A percentile compares a stretch with the other conserved stretches of the same genome.
These are phyloP conservation scores for Pilophorus perplexus DNA, from an alignment of 2,888 invertebrate genomes.

Conservation along the genomic window DNA sequence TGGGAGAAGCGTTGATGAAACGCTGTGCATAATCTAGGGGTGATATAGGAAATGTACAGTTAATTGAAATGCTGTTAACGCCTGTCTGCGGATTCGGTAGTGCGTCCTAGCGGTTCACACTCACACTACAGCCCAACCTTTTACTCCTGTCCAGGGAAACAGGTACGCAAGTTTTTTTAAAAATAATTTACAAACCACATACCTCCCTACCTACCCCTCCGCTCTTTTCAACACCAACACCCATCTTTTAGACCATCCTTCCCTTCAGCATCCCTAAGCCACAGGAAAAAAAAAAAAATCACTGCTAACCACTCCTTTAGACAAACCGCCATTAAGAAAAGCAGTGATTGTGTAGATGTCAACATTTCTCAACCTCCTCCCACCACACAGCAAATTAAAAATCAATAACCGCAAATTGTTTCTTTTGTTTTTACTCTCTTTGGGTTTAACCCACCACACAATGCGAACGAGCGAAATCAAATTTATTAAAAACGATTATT, in stretches of 20 bases:
- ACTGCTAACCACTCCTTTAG: neutral
- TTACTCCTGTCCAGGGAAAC: slow-evolving; percentile 15
- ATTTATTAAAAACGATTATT: too few relatives aligned
- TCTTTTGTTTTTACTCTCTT: slow-evolving; percentile 1
- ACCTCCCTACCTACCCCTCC: neutral
- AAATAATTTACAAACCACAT: neutral
- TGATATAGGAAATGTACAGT: too few relatives aligned
- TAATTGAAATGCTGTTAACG: too few relatives aligned
- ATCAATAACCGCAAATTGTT: slow-evolving; percentile 30
- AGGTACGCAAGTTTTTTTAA: slow-evolving; percentile 23
- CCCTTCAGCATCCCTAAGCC: too few relatives aligned
- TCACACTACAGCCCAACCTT: slow-evolving; percentile 23
- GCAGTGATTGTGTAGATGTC: slow-evolving; percentile 1
- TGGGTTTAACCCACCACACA: too few relatives aligned
- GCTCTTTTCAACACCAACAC: neutral
- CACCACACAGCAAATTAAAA: slow-evolving; percentile 12
- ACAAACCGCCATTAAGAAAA: neutral
- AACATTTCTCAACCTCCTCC: slow-evolving; percentile 10
- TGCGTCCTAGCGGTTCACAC: slow-evolving; percentile 18
- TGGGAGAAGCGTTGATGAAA: neutral
- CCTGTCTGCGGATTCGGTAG: too few relatives aligned
- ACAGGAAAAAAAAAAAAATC: too few relatives aligned
- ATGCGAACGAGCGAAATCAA: too few relatives aligned
- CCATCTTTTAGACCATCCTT: neutral
- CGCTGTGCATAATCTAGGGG: too few relatives aligned